Percentiles rank a stretch among this genome's conserved stretches.
Conservation (phyloP, 2,113 vertebrate genomes). For the Sisor rabdophorus region DNA sequence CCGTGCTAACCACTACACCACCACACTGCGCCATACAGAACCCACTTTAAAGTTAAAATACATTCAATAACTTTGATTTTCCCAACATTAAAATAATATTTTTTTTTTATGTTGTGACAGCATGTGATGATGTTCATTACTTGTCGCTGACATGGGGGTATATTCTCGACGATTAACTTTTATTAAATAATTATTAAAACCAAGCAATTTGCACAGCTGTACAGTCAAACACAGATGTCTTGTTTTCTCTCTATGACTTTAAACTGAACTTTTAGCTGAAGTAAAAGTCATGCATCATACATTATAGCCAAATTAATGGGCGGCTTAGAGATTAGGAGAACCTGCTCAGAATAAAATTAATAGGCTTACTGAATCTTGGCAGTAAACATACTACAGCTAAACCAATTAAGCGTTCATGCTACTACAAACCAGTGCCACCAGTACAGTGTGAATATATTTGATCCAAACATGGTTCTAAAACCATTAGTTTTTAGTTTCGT, state of each 20-base stretch:
- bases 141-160: too few species aligned
- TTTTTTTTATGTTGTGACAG: too few species aligned
- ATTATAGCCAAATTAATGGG: not conserved
- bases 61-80: too few species aligned
- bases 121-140: too few species aligned
- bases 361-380: not conserved
- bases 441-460: not conserved
- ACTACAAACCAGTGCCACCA: not conserved
- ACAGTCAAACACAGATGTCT: not conserved
- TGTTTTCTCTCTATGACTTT: not conserved
- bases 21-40: too few species aligned
- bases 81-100: too few species aligned
- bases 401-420: not conserved
- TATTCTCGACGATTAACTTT: not conserved
- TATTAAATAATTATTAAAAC: too few species aligned
- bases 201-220: not conserved
- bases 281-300: not conserved
- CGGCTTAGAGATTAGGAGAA: not conserved
- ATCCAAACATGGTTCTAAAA: not conserved
- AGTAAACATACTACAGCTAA: conserved; percentile 1
- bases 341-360: not conserved
- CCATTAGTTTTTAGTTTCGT: too few species aligned
- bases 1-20: too few species aligned
- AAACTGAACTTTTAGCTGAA: not conserved
- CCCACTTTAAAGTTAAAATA: too few species aligned